Percentiles rank a stretch among this genome's conserved stretches.
phyloP scores from a whole-genome alignment of 2,113 vertebrate genomes.

The Phylloscopus whistleri region DNA sequence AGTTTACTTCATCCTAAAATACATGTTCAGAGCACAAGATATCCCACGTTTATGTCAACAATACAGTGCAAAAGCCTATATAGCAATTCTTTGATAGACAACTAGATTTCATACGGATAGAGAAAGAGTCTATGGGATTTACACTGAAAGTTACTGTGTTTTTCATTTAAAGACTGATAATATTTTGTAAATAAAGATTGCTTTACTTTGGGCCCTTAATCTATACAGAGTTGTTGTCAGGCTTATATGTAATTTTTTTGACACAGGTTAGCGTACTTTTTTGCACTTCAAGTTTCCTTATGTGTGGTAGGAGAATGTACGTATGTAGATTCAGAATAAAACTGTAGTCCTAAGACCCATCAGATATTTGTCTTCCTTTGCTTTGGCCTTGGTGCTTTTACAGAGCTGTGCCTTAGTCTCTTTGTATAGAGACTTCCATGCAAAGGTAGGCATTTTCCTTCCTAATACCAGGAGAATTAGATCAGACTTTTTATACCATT shows the following conservation, averaged over 20 bases:
- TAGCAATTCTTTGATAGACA: neutral
- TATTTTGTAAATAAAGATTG: neutral
- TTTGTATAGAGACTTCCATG: neutral
- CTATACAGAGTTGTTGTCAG: neutral
- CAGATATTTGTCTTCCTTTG: neutral
- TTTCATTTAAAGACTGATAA: neutral
- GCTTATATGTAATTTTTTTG: neutral
- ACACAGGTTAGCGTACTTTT: neutral
- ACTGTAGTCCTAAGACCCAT: neutral
- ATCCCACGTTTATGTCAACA: neutral
- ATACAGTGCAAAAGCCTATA: neutral
- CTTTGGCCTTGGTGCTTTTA: neutral
- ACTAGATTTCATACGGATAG: neutral
- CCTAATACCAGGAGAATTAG: neutral
- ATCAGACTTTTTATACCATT: neutral
- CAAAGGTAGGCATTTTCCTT: neutral
- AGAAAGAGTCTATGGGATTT: neutral
- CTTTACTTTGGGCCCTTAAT: neutral
- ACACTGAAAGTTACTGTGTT: neutral
- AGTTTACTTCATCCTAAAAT: neutral
- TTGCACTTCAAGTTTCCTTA: neutral
- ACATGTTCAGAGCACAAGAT: neutral
- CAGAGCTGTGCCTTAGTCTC: neutral
- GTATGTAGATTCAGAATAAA: neutral
- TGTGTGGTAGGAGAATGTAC: neutral